Evolutionary conservation across 2,888 invertebrate genomes (phyloP).

Genomic region (Sinelater perroti): DNA sequence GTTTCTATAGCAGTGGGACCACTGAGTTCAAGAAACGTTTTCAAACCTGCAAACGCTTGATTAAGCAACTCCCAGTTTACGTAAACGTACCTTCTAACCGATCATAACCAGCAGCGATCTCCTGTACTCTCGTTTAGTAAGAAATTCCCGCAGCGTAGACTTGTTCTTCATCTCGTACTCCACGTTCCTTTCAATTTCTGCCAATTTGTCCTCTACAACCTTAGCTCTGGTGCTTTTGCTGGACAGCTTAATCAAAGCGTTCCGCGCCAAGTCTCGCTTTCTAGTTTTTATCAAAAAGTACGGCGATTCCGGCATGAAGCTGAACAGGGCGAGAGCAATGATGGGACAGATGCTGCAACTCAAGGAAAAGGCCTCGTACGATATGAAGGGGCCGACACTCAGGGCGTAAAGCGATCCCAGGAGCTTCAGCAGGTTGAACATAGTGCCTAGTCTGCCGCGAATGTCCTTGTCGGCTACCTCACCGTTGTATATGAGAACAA

Average conservation of each 20-base stretch:
- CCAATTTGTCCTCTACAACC: slow-evolving; percentile 59
- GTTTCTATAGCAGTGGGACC: slow-evolving; percentile 68
- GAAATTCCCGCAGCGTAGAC: slow-evolving; percentile 53
- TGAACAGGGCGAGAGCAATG: slow-evolving; percentile 54
- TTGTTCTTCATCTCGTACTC: slow-evolving; percentile 54
- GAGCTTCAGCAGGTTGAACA: slow-evolving; percentile 56
- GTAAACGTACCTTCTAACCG: slow-evolving; percentile 65
- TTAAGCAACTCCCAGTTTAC: slow-evolving; percentile 59
- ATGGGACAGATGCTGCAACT: slow-evolving; percentile 53
- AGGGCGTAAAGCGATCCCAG: slow-evolving; percentile 58
- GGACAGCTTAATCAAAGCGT: slow-evolving; percentile 49
- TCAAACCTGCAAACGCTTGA: slow-evolving; percentile 63
- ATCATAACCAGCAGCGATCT: slow-evolving; percentile 35
- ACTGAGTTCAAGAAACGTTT: slow-evolving; percentile 68
- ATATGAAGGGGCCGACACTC: slow-evolving; percentile 56
- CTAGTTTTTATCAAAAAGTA: slow-evolving; percentile 59
- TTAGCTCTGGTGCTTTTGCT: slow-evolving; percentile 56
- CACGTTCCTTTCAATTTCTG: slow-evolving; percentile 54
- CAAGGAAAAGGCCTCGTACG: slow-evolving; percentile 54
- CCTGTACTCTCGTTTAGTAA: slow-evolving; percentile 40
- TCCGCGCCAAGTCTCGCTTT: slow-evolving; percentile 51
- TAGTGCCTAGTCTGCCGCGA: slow-evolving; percentile 56
- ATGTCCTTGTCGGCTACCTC: slow-evolving; percentile 60
- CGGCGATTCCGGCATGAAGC: slow-evolving; percentile 61
- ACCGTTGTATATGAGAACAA: slow-evolving; percentile 58